Conservation (phyloP, 2,797 vertebrate genomes). For the Neoniphon sammara region DNA sequence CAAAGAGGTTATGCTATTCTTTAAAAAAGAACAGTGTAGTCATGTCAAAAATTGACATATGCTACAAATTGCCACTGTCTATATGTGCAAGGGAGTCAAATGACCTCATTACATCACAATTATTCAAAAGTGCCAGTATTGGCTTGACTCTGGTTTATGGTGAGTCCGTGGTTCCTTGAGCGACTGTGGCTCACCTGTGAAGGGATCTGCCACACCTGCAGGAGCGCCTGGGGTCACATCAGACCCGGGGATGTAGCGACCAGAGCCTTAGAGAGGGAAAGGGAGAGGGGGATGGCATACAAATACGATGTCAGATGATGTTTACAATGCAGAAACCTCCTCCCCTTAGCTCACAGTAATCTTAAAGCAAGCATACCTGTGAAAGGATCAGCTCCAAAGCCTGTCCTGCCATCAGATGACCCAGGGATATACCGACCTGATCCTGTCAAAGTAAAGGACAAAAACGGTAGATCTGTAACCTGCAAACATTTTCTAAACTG, state of each 20-base stretch:
- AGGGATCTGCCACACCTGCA: constrained; percentile 78
- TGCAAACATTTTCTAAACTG: too few species aligned
- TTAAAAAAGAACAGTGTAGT: too few species aligned
- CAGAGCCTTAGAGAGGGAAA: constrained; percentile 82
- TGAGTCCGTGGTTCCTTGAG: background rate
- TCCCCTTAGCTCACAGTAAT: background rate
- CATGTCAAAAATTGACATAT: too few species aligned
- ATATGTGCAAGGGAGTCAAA: too few species aligned
- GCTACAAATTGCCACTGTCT: too few species aligned
- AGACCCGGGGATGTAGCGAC: constrained; percentile 83
- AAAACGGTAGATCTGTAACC: too few species aligned
- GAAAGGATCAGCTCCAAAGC: constrained; percentile 88
- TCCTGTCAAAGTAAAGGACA: constrained; percentile 76
- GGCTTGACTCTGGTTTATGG: background rate
- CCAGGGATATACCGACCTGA: constrained; percentile 92
- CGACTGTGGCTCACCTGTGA: constrained; percentile 75
- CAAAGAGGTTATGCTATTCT: too few species aligned
- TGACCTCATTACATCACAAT: background rate
- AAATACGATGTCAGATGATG: background rate
- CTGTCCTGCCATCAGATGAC: constrained; percentile 68
- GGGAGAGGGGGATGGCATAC: background rate
- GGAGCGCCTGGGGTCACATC: constrained; percentile 41
- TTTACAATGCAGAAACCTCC: background rate
- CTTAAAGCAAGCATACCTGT: constrained; percentile 82
- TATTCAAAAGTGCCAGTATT: background rate